A percentile compares a stretch with the other conserved stretches of the same genome.
Conservation (phyloP, 2,113 vertebrate genomes). For the Takifugu flavidus region DNA sequence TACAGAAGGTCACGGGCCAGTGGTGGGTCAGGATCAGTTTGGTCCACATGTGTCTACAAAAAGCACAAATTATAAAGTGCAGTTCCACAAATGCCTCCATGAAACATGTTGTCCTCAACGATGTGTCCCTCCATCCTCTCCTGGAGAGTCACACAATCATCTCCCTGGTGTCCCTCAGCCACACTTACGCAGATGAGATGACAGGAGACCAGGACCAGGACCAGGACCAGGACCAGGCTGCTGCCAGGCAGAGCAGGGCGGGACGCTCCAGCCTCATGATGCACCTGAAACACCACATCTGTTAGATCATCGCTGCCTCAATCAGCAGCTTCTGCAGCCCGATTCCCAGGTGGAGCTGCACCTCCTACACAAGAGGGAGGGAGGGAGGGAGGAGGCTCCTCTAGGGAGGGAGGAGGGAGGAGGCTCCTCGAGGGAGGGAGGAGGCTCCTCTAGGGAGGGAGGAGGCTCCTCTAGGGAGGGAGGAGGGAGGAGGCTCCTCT, state of each 20-base stretch:
- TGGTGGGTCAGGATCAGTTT: slow-evolving; percentile 78
- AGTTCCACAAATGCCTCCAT: neutral
- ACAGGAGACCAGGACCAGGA: slow-evolving; percentile 22
- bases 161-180: no score
- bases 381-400: no score
- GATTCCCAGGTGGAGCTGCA: no score
- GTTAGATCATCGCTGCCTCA: neutral
- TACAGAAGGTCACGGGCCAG: slow-evolving; percentile 77
- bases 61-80: neutral
- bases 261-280: slow-evolving; percentile 41
- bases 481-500: no score
- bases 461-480: no score
- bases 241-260: slow-evolving; percentile 50
- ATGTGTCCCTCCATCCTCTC: neutral
- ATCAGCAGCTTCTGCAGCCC: no score
- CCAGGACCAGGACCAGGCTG: slow-evolving; percentile 25
- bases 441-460: no score
- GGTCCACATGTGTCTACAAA: slow-evolving; percentile 70
- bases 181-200: slow-evolving; percentile 49
- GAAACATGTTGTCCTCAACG: neutral
- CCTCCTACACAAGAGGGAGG: no score
- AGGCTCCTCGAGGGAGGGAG: no score
- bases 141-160: no score
- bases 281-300: slow-evolving; percentile 26
- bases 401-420: no score